Conservation (phyloP, 2,113 vertebrate species). For the Chloroceryle aenea region DNA sequence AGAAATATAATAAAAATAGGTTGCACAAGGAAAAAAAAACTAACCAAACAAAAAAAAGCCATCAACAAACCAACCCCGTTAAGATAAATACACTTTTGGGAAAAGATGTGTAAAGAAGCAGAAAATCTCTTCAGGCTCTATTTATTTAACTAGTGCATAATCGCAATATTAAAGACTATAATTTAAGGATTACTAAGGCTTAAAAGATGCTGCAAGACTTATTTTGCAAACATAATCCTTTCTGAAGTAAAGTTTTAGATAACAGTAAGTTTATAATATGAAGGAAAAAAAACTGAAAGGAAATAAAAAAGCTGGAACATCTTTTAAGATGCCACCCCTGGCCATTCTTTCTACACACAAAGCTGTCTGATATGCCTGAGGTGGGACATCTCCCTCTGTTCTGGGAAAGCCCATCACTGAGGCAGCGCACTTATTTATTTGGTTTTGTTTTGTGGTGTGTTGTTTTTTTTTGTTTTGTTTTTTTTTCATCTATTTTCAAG, state of each 20-base stretch:
- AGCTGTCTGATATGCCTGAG: not conserved
- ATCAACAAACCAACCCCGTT: not conserved
- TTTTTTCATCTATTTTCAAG: not conserved
- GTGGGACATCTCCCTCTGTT: not conserved
- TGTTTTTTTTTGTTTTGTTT: rapidly evolving
- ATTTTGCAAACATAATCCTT: not conserved
- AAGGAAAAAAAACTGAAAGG: not conserved
- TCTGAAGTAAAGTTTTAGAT: not conserved
- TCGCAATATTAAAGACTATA: not conserved
- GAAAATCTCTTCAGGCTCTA: slow-evolving; percentile 12
- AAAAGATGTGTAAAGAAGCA: not conserved
- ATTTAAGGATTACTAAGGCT: slow-evolving; percentile 35
- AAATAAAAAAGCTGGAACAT: not conserved
- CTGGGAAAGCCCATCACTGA: not conserved
- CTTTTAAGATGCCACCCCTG: not conserved
- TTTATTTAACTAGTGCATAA: slow-evolving; percentile 21
- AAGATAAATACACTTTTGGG: not conserved
- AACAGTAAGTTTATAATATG: not conserved
- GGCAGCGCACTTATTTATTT: rapidly evolving
- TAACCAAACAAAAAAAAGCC: not conserved
- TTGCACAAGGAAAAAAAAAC: not conserved
- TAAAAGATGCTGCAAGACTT: not conserved
- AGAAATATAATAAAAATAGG: not conserved
- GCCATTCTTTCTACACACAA: not conserved
- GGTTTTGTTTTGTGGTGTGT: too few relatives aligned